Base-by-base conservation (phyloP, 1,140 invertebrate species). In the Ips typographus region DNA sequence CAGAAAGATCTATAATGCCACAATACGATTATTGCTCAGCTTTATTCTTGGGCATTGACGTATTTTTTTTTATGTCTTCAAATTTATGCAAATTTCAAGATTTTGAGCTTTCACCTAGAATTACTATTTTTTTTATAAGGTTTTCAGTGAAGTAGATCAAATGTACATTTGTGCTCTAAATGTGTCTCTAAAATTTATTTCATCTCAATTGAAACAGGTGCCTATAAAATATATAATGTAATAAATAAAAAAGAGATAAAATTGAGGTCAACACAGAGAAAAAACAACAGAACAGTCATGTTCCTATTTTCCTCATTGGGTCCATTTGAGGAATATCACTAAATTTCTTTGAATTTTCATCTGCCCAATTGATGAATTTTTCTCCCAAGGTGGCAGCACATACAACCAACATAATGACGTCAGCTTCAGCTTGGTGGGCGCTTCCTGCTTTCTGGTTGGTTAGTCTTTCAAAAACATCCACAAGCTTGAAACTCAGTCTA, bases 381-480 rank as follows among this genome's bases (percentile, higher is more conserved):
- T 83, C 70, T 60, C 83, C 83, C 38, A 83, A 80, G 3, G 80
- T 79, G 52, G 81, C 77, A 1, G 85, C 83, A 72, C 87, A 86
- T 51, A 84, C 78, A 36, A 87, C 78, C 3, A 87, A 78, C 77
- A 83, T 83, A 5, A 82, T 69, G 22, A 86, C 87, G 77, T 90
- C 89, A 63, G 78, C 80, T 75, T 90, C 88, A 37, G 89, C 88
- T 42, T 77, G 77, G 77, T 90, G 88, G 2, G 81, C 76, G 62
- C 82, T 76, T 1, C 68, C 39, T 1, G 82, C 74, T 36, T 79
- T 70, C 44, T 76, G 79, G 4, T 81, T 79, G 22, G 85, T 80
- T 6, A 86, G 74, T 51, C 83, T 80, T 60, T 82, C 76, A 75
- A 83, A 88, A n/a, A 90, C 69, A 72, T 78, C 80, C 6, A 43